Percentiles rank a stretch among this genome's conserved stretches.
These are phyloP conservation scores for Alcis repandata DNA, from an alignment of 2,888 invertebrate genomes.

Conservation along the genomic window DNA sequence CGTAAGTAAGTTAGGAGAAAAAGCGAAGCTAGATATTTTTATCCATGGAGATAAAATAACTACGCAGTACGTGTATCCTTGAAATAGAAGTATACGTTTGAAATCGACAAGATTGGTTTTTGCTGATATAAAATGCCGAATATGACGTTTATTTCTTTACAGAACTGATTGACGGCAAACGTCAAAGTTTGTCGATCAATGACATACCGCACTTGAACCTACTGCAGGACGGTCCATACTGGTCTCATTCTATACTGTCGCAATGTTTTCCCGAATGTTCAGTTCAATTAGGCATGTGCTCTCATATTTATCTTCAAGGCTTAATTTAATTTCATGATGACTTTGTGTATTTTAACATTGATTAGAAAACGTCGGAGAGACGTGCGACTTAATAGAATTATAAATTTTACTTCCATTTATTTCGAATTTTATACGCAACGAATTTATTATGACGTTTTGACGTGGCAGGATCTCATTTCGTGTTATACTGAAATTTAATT, in stretches of 20 bases:
- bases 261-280: constrained; percentile 12
- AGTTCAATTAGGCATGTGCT: constrained; percentile 21
- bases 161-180: too few relatives aligned
- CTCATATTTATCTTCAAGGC: constrained; percentile 22
- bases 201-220: too few relatives aligned
- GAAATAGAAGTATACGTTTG: too few relatives aligned
- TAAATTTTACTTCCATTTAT: constrained; percentile 3
- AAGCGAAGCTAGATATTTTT: too few relatives aligned
- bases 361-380: constrained; percentile 17
- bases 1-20: too few relatives aligned
- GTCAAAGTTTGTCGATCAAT: too few relatives aligned
- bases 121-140: too few relatives aligned
- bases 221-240: not conserved
- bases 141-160: too few relatives aligned
- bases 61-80: too few relatives aligned
- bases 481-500: not conserved
- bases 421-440: not conserved
- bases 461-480: not conserved
- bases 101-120: too few relatives aligned
- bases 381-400: not conserved
- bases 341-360: constrained; percentile 20
- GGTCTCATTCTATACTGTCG: not conserved
- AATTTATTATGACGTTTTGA: not conserved
- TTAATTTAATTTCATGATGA: constrained; percentile 23
- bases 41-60: too few relatives aligned